Percentiles rank a stretch among this genome's conserved stretches.
phyloP scores from a whole-genome alignment of 1,140 invertebrate species.

The Drosophila funebris region DNA sequence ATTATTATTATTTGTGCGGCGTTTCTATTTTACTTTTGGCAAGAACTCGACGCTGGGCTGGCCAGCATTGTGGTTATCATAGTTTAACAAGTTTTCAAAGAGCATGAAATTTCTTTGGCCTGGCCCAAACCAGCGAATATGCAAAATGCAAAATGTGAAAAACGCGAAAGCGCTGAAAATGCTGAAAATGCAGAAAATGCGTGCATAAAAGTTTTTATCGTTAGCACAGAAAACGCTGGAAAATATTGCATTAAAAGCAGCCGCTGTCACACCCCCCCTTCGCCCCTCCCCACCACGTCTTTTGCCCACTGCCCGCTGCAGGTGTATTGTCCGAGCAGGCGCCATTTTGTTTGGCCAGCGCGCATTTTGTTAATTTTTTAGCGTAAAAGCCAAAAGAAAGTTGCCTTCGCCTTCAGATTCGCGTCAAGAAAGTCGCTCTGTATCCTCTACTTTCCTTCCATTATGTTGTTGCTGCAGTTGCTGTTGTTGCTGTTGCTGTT shows the following conservation, averaged over 20 bases:
- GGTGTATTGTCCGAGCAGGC: constrained; percentile 68
- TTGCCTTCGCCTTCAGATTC: constrained; percentile 39
- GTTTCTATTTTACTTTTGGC: constrained; percentile 1
- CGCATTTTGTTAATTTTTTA: constrained; percentile 72
- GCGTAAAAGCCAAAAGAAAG: constrained; percentile 58
- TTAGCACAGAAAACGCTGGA: constrained; percentile 53
- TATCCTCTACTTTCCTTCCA: neutral
- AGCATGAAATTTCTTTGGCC: constrained; percentile 77
- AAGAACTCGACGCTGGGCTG: constrained; percentile 3
- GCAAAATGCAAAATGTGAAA: constrained; percentile 64
- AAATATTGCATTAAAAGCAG: constrained; percentile 77
- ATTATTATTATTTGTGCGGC: constrained; percentile 72
- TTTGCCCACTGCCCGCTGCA: constrained; percentile 32
- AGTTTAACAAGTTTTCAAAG: constrained; percentile 82
- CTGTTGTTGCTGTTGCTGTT: constrained; percentile 30
- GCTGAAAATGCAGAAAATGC: constrained; percentile 60
- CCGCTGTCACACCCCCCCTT: constrained; percentile 8
- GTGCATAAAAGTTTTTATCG: constrained; percentile 77
- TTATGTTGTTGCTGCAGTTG: constrained; percentile 21
- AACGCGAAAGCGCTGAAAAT: constrained; percentile 41
- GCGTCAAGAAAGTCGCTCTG: constrained; percentile 7
- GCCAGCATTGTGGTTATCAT: constrained; percentile 81
- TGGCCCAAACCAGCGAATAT: constrained; percentile 42
- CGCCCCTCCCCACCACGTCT: constrained; percentile 9
- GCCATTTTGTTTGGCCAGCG: constrained; percentile 57